Evolutionary conservation across 2,113 vertebrate genomes (phyloP).

Genomic region (Ceuthmochares aereus): DNA sequence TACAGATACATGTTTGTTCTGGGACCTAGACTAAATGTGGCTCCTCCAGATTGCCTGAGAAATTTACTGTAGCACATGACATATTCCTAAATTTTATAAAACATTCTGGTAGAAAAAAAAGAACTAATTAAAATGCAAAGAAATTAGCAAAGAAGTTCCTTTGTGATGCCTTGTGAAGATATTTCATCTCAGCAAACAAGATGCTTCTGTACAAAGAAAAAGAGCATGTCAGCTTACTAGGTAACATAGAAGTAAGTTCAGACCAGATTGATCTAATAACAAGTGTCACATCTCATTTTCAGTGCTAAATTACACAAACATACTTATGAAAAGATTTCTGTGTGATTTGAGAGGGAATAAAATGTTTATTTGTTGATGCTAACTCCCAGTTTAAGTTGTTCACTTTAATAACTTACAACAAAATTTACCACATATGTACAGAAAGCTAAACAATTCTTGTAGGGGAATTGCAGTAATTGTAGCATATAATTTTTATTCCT

Average conservation of each 20-base stretch:
- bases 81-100: background rate
- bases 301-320: background rate
- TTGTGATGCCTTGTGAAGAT: background rate
- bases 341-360: background rate
- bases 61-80: background rate
- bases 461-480: background rate
- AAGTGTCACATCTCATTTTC: conserved; percentile 6
- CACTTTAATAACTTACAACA: background rate
- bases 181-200: background rate
- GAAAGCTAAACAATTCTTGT: background rate
- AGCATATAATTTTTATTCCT: background rate
- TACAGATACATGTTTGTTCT: background rate
- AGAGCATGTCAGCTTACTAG: background rate
- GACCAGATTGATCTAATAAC: background rate
- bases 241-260: conserved; percentile 5
- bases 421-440: background rate
- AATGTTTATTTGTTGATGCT: background rate
- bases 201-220: background rate
- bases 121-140: background rate
- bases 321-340: background rate
- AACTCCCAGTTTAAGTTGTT: background rate
- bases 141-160: background rate
- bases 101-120: background rate
- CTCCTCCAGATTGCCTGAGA: background rate
- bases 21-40: background rate